phyloP scores from a whole-genome alignment of 2,113 vertebrate genomes.

The Ctenomys sociabilis region DNA sequence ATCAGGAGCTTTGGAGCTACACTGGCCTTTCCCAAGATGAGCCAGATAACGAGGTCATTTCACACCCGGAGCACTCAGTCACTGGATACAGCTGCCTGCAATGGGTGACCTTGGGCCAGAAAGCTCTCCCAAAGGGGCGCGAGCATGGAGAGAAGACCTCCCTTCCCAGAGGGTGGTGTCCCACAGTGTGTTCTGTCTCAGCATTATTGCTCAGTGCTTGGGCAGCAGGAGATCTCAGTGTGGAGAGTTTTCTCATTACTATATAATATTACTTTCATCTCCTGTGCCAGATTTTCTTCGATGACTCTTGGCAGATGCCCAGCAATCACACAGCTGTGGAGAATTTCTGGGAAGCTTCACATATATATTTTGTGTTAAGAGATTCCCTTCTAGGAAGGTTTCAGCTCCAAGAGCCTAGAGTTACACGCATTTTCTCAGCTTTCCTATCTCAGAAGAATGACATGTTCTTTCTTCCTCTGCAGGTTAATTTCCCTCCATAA shows the following conservation, averaged over 20 bases:
- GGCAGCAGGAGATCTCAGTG: background rate
- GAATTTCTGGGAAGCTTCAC: background rate
- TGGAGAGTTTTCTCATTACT: background rate
- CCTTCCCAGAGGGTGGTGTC: background rate
- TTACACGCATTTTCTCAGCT: constrained; percentile 14
- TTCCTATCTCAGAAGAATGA: constrained; percentile 3
- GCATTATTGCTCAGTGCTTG: background rate
- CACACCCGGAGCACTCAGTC: background rate
- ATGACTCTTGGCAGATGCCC: constrained; percentile 50
- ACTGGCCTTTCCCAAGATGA: background rate
- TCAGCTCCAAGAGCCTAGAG: background rate
- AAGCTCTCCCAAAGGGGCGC: background rate
- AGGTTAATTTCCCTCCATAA: background rate
- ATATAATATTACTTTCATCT: constrained; percentile 48
- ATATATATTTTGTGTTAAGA: background rate
- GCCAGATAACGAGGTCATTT: background rate
- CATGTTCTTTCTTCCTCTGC: background rate
- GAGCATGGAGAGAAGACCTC: background rate
- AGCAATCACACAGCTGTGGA: background rate
- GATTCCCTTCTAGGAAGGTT: background rate
- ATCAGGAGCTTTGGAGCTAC: background rate
- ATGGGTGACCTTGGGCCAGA: background rate
- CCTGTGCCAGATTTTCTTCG: constrained; percentile 49
- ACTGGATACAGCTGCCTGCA: background rate
- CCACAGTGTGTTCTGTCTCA: background rate